A percentile compares a stretch with the other conserved stretches of the same genome.
Evolutionary conservation across 2,113 vertebrate species (phyloP).

Genomic region (Illadopsis cleaveri): DNA sequence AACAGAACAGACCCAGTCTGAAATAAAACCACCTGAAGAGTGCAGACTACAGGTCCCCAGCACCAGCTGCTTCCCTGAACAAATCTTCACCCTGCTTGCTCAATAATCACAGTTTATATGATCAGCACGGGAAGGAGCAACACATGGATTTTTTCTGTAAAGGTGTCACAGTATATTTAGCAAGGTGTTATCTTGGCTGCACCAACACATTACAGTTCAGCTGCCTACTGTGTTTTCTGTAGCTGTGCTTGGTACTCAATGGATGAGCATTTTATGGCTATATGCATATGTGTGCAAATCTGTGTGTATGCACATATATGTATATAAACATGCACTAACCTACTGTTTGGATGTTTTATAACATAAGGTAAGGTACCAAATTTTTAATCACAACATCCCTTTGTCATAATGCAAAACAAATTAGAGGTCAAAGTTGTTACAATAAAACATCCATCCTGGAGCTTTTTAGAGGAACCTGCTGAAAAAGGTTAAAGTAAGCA

Average conservation of each 20-base stretch:
- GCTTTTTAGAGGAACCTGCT: conserved; percentile 78
- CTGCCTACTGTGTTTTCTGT: background rate
- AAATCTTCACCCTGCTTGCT: background rate
- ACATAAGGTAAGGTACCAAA: background rate
- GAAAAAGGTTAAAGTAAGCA: conserved; percentile 81
- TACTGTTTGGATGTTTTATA: conserved; percentile 5
- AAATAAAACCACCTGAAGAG: background rate
- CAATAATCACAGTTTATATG: background rate
- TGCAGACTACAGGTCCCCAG: background rate
- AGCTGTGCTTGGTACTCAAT: background rate
- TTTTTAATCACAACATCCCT: conserved; percentile 64
- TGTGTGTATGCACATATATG: too few species aligned
- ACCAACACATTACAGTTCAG: background rate
- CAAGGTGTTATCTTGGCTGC: background rate
- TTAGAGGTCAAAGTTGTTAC: conserved; percentile 74
- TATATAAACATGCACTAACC: background rate
- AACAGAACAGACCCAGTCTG: background rate
- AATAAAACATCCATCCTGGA: conserved; percentile 74
- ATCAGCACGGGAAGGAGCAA: background rate
- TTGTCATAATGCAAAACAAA: conserved; percentile 70
- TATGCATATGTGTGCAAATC: background rate
- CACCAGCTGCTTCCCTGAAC: background rate
- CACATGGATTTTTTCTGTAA: background rate
- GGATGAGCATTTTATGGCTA: background rate
- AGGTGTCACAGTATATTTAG: background rate